Conservation (phyloP, 1,140 invertebrate species). For the Melipona quadrifasciata region DNA sequence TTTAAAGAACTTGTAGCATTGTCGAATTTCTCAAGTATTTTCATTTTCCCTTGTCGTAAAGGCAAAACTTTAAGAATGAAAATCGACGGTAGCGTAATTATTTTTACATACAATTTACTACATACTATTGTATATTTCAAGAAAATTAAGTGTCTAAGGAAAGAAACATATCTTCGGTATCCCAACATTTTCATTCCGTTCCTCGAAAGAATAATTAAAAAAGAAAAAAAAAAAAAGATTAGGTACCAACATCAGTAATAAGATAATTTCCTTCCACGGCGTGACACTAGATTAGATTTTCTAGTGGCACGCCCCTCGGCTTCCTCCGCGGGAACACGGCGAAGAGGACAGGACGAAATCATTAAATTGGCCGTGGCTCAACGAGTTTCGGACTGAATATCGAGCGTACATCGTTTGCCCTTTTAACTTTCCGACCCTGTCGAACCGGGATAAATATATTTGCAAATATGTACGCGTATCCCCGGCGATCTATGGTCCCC, state of each 20-base stretch:
- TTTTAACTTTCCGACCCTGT: constrained; percentile 75
- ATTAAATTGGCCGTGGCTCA: constrained; percentile 78
- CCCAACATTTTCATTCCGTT: not conserved
- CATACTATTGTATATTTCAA: too few species aligned
- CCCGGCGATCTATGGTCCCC: constrained; percentile 64
- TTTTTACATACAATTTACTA: not conserved
- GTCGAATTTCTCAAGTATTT: not conserved
- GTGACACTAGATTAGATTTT: constrained; percentile 30
- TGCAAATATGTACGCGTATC: constrained; percentile 79
- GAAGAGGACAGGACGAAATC: constrained; percentile 64
- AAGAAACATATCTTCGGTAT: not conserved
- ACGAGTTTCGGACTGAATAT: constrained; percentile 68
- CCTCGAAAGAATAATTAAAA: not conserved
- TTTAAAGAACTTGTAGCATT: too few species aligned
- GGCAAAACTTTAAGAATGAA: not conserved
- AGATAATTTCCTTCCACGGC: constrained; percentile 11
- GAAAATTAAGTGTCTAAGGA: too few species aligned
- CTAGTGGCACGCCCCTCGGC: not conserved
- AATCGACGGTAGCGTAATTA: not conserved
- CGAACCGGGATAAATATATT: constrained; percentile 77
- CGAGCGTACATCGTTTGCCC: constrained; percentile 72
- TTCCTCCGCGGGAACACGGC: constrained; percentile 7
- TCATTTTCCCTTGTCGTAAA: not conserved
- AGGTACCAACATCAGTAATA: not conserved
- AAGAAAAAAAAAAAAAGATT: not conserved